Percentiles rank a stretch among this genome's conserved stretches.
Conservation (phyloP, 1,140 invertebrate species). For the Yoshiicerus persimilis region DNA sequence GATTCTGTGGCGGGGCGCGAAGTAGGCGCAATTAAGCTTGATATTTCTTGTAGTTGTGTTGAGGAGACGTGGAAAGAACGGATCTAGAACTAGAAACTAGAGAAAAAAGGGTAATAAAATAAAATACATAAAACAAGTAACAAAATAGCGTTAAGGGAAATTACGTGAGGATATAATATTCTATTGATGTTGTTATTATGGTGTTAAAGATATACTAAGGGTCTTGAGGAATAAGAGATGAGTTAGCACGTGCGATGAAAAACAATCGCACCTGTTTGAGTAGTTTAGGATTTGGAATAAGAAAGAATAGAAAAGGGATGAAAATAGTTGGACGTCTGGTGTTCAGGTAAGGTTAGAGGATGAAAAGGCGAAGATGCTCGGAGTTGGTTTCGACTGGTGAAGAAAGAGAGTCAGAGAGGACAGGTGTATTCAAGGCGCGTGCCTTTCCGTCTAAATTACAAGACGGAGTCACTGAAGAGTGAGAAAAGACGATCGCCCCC, state of each 20-base stretch:
- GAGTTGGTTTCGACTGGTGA: no score
- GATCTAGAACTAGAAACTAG: neutral
- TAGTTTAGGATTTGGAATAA: neutral
- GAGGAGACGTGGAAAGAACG: no score
- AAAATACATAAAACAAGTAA: neutral
- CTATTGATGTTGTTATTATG: no score
- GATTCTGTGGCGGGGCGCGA: neutral
- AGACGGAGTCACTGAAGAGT: neutral
- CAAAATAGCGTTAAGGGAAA: no score
- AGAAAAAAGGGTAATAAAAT: neutral
- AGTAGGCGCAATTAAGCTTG: neutral
- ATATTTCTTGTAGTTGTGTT: no score
- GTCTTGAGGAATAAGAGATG: no score
- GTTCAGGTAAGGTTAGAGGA: neutral
- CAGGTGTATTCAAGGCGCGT: slow-evolving; percentile 14
- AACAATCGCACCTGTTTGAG: neutral
- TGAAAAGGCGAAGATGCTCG: neutral
- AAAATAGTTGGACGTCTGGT: neutral
- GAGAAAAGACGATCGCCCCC: neutral
- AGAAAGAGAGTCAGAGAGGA: neutral
- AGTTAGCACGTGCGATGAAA: neutral
- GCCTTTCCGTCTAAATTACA: slow-evolving; percentile 19
- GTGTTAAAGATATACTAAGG: no score
- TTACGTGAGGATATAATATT: no score
- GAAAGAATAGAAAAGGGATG: neutral